Percentiles rank a stretch among this genome's conserved stretches.
These are phyloP conservation scores for Melieria omissa DNA, from an alignment of 2,888 invertebrate genomes.

Conservation along the genomic window DNA sequence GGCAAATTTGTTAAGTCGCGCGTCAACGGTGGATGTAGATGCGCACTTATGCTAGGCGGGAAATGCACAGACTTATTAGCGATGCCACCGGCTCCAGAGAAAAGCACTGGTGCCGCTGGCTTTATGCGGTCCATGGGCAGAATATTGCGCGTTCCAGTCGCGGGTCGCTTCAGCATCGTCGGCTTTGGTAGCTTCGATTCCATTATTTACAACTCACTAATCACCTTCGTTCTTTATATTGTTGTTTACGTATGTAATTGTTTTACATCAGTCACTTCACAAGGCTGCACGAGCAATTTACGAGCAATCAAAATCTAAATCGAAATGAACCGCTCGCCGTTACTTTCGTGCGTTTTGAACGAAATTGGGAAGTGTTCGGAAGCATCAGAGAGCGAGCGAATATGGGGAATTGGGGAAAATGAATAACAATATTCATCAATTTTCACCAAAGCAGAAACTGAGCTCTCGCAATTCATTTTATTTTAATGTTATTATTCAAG, in stretches of 20 bases:
- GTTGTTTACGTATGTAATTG: neutral
- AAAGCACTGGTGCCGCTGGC: conserved; percentile 27
- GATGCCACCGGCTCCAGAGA: conserved; percentile 29
- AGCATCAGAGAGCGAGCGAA: neutral
- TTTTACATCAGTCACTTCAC: neutral
- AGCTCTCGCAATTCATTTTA: too few species aligned
- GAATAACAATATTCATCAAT: too few species aligned
- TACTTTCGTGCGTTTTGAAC: conserved; percentile 42
- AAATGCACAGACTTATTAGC: conserved; percentile 34
- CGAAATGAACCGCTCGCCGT: conserved; percentile 33
- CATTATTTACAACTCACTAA: conserved; percentile 59
- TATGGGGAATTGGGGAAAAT: too few species aligned
- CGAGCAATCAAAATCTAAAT: conserved; percentile 12
- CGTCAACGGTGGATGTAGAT: conserved; percentile 43
- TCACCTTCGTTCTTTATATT: conserved; percentile 5
- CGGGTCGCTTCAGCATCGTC: conserved; percentile 55
- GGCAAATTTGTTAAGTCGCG: conserved; percentile 49
- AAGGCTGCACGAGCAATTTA: too few species aligned
- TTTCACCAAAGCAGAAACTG: too few species aligned
- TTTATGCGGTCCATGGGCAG: conserved; percentile 63
- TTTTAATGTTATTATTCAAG: too few species aligned
- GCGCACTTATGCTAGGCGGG: conserved; percentile 12
- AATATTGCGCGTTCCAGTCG: conserved; percentile 51
- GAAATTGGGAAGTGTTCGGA: conserved; percentile 31
- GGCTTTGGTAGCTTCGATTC: conserved; percentile 69